Conservation (phyloP, 2,113 vertebrate species). For the Neolamprologus sp. region DNA sequence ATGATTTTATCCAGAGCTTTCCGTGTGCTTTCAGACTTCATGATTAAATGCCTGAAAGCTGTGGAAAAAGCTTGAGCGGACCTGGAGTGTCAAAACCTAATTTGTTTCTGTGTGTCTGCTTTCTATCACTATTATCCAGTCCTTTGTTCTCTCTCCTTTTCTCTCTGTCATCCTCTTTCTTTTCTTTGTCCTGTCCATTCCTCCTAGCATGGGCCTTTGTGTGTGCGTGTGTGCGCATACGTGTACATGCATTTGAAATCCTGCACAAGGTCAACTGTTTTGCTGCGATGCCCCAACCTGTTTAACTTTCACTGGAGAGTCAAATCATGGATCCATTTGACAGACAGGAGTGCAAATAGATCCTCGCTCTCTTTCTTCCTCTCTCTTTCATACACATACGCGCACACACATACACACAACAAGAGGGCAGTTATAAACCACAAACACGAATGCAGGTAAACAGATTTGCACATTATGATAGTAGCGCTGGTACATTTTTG, state of each 20-base stretch:
- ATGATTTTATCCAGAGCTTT: not conserved
- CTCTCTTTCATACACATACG: not conserved
- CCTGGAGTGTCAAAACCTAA: not conserved
- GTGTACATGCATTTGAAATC: not conserved
- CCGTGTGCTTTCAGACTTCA: not conserved
- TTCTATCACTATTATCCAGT: not conserved
- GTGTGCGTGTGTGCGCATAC: not conserved
- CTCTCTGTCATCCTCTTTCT: not conserved
- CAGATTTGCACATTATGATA: not conserved
- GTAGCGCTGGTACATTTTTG: not conserved
- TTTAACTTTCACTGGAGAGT: conserved; percentile 21
- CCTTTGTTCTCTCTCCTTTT: not conserved
- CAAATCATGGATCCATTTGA: conserved; percentile 15
- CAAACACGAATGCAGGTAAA: not conserved
- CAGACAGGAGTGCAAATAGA: conserved; percentile 13
- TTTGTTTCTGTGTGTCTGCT: not conserved
- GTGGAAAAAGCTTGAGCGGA: not conserved
- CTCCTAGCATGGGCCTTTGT: not conserved
- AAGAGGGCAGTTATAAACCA: not conserved
- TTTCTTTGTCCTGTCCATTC: not conserved
- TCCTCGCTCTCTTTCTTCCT: not conserved
- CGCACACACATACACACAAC: not conserved
- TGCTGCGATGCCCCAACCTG: not conserved
- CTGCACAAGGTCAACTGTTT: conserved; percentile 23
- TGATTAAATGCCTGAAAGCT: not conserved